Evolutionary conservation across 2,888 invertebrate species (phyloP), one percentile per base, ranked within the genome.

Genomic region (Entomobrya proxima): DNA sequence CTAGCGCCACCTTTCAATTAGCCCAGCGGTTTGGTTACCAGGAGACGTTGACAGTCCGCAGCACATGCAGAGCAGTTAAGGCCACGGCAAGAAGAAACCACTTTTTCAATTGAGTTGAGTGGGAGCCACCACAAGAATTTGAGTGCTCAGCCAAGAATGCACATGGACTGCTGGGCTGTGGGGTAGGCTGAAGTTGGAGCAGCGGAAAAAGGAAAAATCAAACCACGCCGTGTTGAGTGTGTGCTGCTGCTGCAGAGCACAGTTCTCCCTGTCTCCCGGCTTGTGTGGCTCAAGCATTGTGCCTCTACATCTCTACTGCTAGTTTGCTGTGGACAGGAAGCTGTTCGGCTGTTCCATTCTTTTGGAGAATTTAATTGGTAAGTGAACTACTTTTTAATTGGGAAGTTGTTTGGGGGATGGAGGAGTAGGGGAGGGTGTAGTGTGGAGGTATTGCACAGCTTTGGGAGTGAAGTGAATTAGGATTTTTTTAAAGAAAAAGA

Each of bases 161-260:
- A 32, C 61, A 40, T 61, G 58, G n/a, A n/a, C 21, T 50, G 27
- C 37, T 44, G 6, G 11, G 11, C n/a, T 6, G 40, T 80, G 85
- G 80, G 85, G 85, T 79, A 76, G 52, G 32, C 18, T 76, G 86
- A 75, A 6, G 27, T 13, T 11, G 61, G 47, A 44, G 76, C 86
- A 80, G 81, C 81, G 86, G 81, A 76, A 86, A 81, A 76, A 76
- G 69, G 77, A 81, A 86, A 86, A 81, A 55, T n/a, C 37, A 40
- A 50, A 69, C 30, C 86, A 86, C 81, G 86, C 86, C 86, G 61
- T 40, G 67, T 35, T 58, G 32, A 37, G 44, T 50, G 24, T 47
- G 15, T n/a, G 7, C 52, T 13, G n/a, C 30, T 27, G 44, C 52
- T 55, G 30, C 44, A n/a, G n/a, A n/a, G n/a, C n/a, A n/a, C n/a